Evolutionary conservation across 2,113 vertebrate genomes (phyloP).

Genomic region (Otolemur garnettii): DNA sequence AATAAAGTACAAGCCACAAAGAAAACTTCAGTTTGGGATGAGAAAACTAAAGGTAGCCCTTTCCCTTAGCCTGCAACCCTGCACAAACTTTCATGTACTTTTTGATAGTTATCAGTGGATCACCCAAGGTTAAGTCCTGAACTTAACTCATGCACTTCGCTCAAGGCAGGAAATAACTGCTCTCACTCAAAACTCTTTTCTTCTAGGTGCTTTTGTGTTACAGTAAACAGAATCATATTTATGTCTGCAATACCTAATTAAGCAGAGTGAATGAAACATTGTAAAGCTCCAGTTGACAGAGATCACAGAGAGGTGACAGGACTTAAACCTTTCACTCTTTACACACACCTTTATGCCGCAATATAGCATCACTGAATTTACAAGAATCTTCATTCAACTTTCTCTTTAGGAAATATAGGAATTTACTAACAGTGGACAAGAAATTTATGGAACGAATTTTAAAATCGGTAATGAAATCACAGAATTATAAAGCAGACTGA

Average conservation of each 20-base stretch:
- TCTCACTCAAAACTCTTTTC: neutral
- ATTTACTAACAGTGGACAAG: conserved; percentile 65
- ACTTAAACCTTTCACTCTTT: conserved; percentile 53
- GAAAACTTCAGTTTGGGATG: neutral
- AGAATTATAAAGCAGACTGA: conserved; percentile 62
- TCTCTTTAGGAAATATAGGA: conserved; percentile 56
- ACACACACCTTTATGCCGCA: neutral
- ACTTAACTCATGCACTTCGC: neutral
- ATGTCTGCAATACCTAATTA: conserved; percentile 4
- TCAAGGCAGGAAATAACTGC: neutral
- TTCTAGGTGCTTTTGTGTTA: neutral
- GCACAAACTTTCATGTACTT: neutral
- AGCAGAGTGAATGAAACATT: conserved; percentile 26
- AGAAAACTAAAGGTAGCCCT: neutral
- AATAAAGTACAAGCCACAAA: neutral
- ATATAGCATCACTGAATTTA: conserved; percentile 60
- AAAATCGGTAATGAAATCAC: conserved; percentile 63
- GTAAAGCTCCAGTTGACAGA: neutral
- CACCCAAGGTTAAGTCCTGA: neutral
- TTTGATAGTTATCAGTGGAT: neutral
- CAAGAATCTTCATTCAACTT: conserved; percentile 66
- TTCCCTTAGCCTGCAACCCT: neutral
- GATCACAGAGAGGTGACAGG: conserved; percentile 13
- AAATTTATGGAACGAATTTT: conserved; percentile 67
- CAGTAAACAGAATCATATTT: conserved; percentile 2